A percentile compares a stretch with the other conserved stretches of the same genome.
Conservation (phyloP, 2,888 invertebrate genomes). For the Eupithecia subfuscata region DNA sequence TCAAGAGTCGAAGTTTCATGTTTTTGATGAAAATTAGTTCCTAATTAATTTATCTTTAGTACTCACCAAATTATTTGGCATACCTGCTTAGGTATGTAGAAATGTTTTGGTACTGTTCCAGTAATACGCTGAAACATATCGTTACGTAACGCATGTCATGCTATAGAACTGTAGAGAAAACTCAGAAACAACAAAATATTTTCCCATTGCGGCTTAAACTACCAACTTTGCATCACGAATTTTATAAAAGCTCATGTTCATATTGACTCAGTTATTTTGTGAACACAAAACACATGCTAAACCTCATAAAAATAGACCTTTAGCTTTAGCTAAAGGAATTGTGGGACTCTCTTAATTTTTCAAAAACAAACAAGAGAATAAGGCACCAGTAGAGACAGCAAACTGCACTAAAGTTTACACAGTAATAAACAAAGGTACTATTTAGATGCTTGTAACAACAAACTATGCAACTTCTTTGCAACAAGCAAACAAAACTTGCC, state of each 20-base stretch:
- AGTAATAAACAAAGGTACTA: constrained; percentile 15
- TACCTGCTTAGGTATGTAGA: neutral
- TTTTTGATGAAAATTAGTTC: neutral
- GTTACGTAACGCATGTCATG: too few relatives aligned
- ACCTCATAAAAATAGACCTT: neutral
- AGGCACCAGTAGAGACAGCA: constrained; percentile 3
- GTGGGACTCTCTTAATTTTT: neutral
- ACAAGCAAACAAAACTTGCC: constrained; percentile 15
- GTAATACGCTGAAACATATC: neutral
- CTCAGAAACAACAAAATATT: neutral
- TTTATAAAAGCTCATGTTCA: neutral
- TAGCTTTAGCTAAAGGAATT: neutral
- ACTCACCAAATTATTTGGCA: neutral
- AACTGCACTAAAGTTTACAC: constrained; percentile 11
- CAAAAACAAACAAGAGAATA: neutral
- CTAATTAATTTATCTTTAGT: neutral
- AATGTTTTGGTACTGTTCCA: neutral
- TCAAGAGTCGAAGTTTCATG: neutral
- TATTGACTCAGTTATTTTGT: neutral
- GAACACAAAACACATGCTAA: neutral
- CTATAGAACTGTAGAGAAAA: too few relatives aligned
- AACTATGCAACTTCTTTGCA: constrained; percentile 18
- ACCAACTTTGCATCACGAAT: too few relatives aligned
- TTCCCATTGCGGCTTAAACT: too few relatives aligned
- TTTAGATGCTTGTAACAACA: constrained; percentile 7